Base-by-base conservation (phyloP, 1,140 invertebrate species). In the Limonius californicus region DNA sequence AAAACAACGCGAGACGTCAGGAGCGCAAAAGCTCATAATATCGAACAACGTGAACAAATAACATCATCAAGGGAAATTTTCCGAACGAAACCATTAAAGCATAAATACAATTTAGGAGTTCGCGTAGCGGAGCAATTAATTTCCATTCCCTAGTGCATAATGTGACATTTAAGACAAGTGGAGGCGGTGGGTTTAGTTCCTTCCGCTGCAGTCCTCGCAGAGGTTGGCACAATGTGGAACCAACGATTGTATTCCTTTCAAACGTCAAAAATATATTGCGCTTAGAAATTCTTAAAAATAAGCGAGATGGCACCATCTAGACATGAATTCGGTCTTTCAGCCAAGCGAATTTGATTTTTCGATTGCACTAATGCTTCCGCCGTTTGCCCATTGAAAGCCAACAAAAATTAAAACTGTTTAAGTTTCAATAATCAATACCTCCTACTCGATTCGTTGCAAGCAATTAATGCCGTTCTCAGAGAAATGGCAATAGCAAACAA, bases 91-190 rank as follows among this genome's bases (percentile, higher is more conserved):
- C 45, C 45, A 50, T 50, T 50, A 19, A 50, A 50, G 45, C 45
- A 50, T 50, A 50, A 50, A 50, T 50, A 50, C 16, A 50, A 50
- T 50, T 50, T 50, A 50, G 45, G 14, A 50, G 45, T 50, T 50
- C 20, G 7, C 45, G 45, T 50, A 50, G 45, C 20, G 7, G 14
- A 50, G 45, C 45, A 50, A 50, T 50, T 50, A 50, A 50, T 50
- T 50, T 50, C n/a, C 45, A 50, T 50, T 50, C 45, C 45, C 45
- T 50, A 14, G 45, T 50, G 45, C 45, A 50, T 50, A 50, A 50
- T 50, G 45, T 50, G 45, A 50, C 45, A 50, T 50, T 50, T 50
- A 18, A 50, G 45, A 50, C 45, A 50, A 50, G 16, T 19, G 20
- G 45, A 50, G 20, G 45, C n/a, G 35, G 35, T 14, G n/a, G n/a